phyloP scores from a whole-genome alignment of 1,140 invertebrate species.

The Papilio xuthus region DNA sequence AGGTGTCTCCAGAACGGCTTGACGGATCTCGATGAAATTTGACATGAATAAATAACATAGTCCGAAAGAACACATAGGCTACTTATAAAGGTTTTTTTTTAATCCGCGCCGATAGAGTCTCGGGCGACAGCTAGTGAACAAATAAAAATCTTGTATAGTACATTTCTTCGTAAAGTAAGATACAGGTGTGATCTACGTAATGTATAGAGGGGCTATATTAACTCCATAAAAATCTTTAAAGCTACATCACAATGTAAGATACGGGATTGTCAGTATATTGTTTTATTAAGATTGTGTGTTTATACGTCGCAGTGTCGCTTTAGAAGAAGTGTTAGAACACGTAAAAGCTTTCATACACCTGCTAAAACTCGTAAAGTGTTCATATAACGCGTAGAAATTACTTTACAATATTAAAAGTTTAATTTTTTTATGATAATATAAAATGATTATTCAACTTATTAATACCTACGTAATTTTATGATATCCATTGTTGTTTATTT shows the following conservation, averaged over 20 bases:
- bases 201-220: constrained; percentile 28
- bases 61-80: too few species aligned
- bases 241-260: constrained; percentile 21
- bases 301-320: constrained; percentile 27
- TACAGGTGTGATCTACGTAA: constrained; percentile 22
- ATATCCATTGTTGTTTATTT: not conserved
- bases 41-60: too few species aligned
- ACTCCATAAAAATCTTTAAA: constrained; percentile 33
- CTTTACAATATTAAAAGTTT: not conserved
- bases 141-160: not conserved
- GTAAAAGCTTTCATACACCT: constrained; percentile 39
- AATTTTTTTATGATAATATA: not conserved
- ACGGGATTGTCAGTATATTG: constrained; percentile 34
- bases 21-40: too few species aligned
- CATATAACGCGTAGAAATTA: constrained; percentile 22
- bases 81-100: too few species aligned
- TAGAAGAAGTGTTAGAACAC: constrained; percentile 37
- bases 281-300: constrained; percentile 33
- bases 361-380: constrained; percentile 31
- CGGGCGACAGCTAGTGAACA: too few species aligned
- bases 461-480: not conserved
- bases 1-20: too few species aligned
- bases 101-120: too few species aligned
- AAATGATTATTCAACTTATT: not conserved
- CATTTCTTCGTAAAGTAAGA: not conserved